Evolutionary conservation across 2,888 invertebrate species (phyloP).

Genomic region (Callyntrura sp.): DNA sequence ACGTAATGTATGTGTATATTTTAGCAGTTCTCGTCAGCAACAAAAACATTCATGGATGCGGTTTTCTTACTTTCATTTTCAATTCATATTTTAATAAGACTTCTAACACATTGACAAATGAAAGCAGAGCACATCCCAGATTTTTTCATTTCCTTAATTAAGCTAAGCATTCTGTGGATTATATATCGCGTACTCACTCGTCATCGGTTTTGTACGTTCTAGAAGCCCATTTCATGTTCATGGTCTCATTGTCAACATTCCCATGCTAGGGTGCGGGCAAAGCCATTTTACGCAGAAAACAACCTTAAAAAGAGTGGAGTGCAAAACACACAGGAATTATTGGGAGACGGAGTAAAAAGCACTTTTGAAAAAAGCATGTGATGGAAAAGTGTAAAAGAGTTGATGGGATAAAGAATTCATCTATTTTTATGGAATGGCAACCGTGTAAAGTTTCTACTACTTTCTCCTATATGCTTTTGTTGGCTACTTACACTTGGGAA

Average conservation of each 20-base stretch:
- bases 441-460: background rate
- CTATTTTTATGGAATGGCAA: conserved; percentile 26
- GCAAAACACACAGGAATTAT: conserved; percentile 23
- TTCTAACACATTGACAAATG: too few relatives aligned
- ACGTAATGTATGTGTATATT: background rate
- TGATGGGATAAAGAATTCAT: conserved; percentile 52
- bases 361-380: conserved; percentile 45
- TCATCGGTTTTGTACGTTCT: background rate
- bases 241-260: too few relatives aligned
- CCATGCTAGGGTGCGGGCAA: too few relatives aligned
- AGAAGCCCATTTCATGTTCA: too few relatives aligned
- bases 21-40: background rate
- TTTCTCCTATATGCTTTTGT: background rate
- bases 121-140: background rate
- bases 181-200: background rate
- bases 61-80: too few relatives aligned
- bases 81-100: too few relatives aligned
- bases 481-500: background rate
- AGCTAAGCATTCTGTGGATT: background rate
- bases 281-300: too few relatives aligned
- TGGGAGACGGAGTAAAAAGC: conserved; percentile 7
- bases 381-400: conserved; percentile 39
- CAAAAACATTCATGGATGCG: background rate
- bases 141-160: background rate
- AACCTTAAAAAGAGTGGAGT: too few relatives aligned